These are phyloP conservation scores for Ctenodactylus gundi DNA, from an alignment of 2,113 vertebrate species.

Conservation along the genomic window DNA sequence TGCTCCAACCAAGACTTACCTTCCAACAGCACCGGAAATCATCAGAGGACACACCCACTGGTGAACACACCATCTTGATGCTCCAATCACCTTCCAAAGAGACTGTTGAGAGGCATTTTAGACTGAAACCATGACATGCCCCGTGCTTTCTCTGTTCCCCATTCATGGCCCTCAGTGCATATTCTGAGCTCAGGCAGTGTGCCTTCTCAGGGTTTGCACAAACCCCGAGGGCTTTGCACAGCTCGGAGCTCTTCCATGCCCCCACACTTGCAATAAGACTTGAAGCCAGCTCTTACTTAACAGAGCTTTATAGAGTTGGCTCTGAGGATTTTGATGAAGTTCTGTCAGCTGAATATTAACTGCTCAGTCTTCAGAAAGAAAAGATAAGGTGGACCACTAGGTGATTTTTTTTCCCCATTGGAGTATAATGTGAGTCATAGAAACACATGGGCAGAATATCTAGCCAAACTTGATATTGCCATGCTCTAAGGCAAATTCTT, in stretches of 20 bases:
- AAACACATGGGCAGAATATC: background rate
- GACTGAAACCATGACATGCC: background rate
- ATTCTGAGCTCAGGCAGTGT: background rate
- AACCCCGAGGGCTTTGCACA: background rate
- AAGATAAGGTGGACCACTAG: background rate
- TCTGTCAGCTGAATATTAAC: background rate
- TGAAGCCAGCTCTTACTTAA: background rate
- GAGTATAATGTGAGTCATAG: background rate
- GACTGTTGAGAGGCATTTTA: too few relatives aligned
- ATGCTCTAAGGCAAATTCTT: background rate
- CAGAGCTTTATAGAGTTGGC: background rate
- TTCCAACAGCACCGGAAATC: too few relatives aligned
- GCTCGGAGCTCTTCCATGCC: background rate
- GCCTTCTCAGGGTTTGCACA: background rate
- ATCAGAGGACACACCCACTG: too few relatives aligned
- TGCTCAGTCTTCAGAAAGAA: background rate
- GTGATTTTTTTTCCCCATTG: background rate
- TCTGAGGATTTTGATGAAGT: background rate
- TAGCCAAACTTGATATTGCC: background rate
- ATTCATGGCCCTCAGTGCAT: background rate
- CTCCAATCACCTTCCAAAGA: too few relatives aligned
- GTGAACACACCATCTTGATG: too few relatives aligned
- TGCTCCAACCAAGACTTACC: too few relatives aligned
- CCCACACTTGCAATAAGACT: background rate
- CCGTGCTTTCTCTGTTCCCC: background rate